phyloP scores from a whole-genome alignment of 1,140 invertebrate species.

The Vanessa tameamea region DNA sequence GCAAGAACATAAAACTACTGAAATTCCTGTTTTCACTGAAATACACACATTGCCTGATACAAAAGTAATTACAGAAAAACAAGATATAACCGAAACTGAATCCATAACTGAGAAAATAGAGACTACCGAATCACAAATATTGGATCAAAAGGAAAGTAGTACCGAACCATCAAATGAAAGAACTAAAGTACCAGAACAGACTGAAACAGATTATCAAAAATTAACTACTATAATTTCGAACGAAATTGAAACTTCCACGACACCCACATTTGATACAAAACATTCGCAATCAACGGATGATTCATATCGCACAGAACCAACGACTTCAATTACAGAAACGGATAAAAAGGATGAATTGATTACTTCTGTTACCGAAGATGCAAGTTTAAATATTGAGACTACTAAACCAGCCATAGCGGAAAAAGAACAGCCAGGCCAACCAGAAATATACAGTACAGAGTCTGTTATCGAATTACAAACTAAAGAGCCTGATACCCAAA shows the following conservation, averaged over 20 bases:
- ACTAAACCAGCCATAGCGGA: background rate
- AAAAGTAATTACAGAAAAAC: background rate
- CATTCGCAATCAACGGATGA: background rate
- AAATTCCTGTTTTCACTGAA: background rate
- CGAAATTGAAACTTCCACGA: background rate
- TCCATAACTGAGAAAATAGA: background rate
- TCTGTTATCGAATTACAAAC: slow-evolving; percentile 8
- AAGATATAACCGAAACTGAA: background rate
- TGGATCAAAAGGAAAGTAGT: background rate
- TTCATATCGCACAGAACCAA: background rate
- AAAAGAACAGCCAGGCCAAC: slow-evolving; percentile 12
- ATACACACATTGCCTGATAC: background rate
- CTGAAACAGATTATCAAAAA: background rate
- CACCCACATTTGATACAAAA: background rate
- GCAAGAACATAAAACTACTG: background rate
- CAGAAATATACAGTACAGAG: slow-evolving; percentile 17
- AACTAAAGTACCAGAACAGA: slow-evolving; percentile 5
- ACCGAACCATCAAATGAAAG: slow-evolving; percentile 8
- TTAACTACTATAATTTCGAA: background rate
- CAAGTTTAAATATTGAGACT: background rate
- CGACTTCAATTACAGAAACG: background rate
- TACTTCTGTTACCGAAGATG: background rate
- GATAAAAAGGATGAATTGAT: background rate
- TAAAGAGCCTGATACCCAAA: slow-evolving; percentile 18
- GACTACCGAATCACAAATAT: background rate